Evolutionary conservation across 1,140 invertebrate species (phyloP), one percentile per base, ranked within the genome.

Genomic region (Drosophila pectinifera): DNA sequence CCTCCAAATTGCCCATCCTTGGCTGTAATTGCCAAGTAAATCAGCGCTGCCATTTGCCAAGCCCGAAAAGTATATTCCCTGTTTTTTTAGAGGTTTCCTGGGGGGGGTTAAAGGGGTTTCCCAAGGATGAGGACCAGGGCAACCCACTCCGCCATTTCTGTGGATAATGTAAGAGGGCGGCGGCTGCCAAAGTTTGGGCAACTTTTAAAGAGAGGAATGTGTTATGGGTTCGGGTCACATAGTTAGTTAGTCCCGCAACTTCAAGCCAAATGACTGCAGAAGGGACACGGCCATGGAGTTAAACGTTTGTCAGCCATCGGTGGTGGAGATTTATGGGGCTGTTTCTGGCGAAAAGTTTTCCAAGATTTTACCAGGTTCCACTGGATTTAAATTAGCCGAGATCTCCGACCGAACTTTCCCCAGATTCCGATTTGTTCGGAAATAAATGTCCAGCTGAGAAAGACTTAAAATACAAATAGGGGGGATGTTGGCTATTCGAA

Each of bases 161-260:
- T 16, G 41, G 57, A 41, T 51, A 45, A 75, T 57, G 61, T 64
- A 42, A 42, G 58, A 41, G 58, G 20, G 70, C 62, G 49, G 73
- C 53, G 43, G 59, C 53, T 59, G 79, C 67, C 69, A 80, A 84
- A 84, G 72, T 84, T 80, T 84, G 69, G 54, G 61, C 57, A 86
- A 85, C 78, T 86, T 85, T 85, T 86, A 86, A 85, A 74, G 81
- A 86, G 82, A 85, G 82, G 83, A 85, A 85, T 85, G 83, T 85
- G 84, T 85, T 85, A 85, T 88, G 82, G 78, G 78, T 86, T 88
- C 67, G 82, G 85, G 77, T 85, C 82, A 76, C 73, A 85, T 80
- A 84, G 80, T 84, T 85, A 85, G 81, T 86, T 85, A 84, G 80
- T 85, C 38, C 61, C 54, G 34, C 46, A 76, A 76, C 72, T 76